These are phyloP conservation scores for Plecotus auritus DNA, from an alignment of 2,113 vertebrate genomes.

Conservation along the genomic window DNA sequence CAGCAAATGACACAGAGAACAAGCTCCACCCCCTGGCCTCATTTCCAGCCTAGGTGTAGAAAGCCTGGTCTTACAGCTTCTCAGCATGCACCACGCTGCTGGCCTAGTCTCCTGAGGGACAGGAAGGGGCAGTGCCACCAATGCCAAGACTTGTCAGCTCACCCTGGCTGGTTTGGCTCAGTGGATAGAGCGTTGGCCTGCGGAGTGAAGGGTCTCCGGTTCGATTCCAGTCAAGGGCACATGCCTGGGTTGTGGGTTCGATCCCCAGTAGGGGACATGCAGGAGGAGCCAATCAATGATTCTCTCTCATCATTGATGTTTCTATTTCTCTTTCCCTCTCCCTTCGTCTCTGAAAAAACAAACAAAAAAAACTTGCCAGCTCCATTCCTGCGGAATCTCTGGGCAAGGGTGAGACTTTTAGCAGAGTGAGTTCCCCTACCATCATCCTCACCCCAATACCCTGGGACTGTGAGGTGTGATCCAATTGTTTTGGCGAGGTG, in stretches of 20 bases:
- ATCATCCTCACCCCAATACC: neutral
- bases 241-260: no score
- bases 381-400: neutral
- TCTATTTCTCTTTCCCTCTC: no score
- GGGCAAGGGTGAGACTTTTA: neutral
- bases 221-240: no score
- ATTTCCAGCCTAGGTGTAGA: neutral
- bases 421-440: neutral
- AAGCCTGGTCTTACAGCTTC: neutral
- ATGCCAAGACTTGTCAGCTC: neutral
- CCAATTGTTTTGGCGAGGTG: neutral
- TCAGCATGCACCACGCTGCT: neutral
- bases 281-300: no score
- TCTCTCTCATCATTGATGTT: no score
- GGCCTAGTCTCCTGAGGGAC: neutral
- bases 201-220: no score
- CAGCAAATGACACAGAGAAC: neutral
- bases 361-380: neutral
- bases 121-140: neutral
- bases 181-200: no score
- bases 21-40: neutral
- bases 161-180: no score
- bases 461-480: neutral
- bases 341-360: no score
- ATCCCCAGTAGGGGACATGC: no score